Base-by-base conservation (phyloP, 2,888 invertebrate species). In the Hypena proboscidalis region DNA sequence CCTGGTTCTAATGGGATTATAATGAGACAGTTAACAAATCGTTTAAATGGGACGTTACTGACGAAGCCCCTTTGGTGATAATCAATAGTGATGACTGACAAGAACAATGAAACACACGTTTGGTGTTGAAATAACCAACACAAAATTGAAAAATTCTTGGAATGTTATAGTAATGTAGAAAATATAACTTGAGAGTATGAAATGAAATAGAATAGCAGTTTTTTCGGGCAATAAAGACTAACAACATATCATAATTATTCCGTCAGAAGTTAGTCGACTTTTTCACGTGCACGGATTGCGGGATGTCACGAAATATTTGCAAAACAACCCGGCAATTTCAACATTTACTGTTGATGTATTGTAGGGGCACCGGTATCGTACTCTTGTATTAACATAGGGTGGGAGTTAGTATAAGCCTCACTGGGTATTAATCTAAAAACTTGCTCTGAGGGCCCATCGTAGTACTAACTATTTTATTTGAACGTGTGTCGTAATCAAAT, bases 341-440 rank as follows among this genome's bases (percentile, higher is more conserved):
- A 44, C 43, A 50, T 55, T 52, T 49, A 45, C 46, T 35, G 21
- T 19, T 20, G 26, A 37, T 5, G 10, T 27, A 31, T 8, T n/a
- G n/a, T 8, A n/a, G 4, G 17, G 22, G 8, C 2, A 26, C 19
- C 14, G 14, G 30, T 38, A 53, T 58, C n/a, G n/a, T n/a, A n/a
- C n/a, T n/a, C 50, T 47, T 42, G 26, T 61, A 49, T 54, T 62
- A 38, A 59, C 26, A 40, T 32, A 39, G 39, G 42, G 21, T 59
- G 63, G 64, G 55, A 52, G 63, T 61, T 53, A 64, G 35, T 39
- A 32, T 34, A 36, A 25, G 33, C 39, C 35, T 40, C 41, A 52
- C 46, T 46, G 42, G 43, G 43, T 56, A 46, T 49, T 51, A 44
- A 58, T 49, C 32, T 22, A 19, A 42, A 26, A 22, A 42, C 32